phyloP scores from a whole-genome alignment of 1,140 invertebrate species.

The Paraescarpia echinospica region DNA sequence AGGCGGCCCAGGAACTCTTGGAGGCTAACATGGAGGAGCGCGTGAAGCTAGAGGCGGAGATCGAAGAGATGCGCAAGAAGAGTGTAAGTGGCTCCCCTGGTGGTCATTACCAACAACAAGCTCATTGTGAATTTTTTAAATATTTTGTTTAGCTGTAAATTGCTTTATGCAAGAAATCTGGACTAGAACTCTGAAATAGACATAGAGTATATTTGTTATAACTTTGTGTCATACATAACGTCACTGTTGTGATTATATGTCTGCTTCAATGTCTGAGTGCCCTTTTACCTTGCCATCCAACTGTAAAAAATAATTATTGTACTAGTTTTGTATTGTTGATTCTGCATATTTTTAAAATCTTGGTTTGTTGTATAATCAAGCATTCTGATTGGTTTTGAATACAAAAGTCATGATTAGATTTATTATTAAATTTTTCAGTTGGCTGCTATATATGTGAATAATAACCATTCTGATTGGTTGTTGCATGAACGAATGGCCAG shows the following conservation, averaged over 20 bases:
- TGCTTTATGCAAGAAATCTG: not conserved
- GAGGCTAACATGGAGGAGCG: slow-evolving; percentile 50
- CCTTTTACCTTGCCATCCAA: not conserved
- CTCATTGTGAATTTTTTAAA: not conserved
- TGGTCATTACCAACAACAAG: not conserved
- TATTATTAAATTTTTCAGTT: not conserved
- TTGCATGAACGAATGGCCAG: not conserved
- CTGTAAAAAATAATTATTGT: not conserved
- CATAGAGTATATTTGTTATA: not conserved
- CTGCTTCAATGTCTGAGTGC: not conserved
- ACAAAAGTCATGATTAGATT: not conserved
- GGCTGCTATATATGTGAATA: too few species aligned
- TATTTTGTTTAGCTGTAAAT: not conserved
- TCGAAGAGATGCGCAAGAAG: slow-evolving; percentile 38
- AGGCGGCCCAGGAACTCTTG: slow-evolving; percentile 42
- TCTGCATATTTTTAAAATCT: not conserved
- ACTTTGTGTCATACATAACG: not conserved
- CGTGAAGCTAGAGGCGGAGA: slow-evolving; percentile 40
- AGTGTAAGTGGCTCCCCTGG: slow-evolving; percentile 25
- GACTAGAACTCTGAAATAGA: slow-evolving; percentile 9
- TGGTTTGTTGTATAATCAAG: not conserved
- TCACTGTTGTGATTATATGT: not conserved
- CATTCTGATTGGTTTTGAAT: not conserved
- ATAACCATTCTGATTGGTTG: not conserved
- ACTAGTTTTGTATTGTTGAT: not conserved